These are phyloP conservation scores for Campopleginae sp. DNA, from an alignment of 2,888 invertebrate species.

Conservation along the genomic window DNA sequence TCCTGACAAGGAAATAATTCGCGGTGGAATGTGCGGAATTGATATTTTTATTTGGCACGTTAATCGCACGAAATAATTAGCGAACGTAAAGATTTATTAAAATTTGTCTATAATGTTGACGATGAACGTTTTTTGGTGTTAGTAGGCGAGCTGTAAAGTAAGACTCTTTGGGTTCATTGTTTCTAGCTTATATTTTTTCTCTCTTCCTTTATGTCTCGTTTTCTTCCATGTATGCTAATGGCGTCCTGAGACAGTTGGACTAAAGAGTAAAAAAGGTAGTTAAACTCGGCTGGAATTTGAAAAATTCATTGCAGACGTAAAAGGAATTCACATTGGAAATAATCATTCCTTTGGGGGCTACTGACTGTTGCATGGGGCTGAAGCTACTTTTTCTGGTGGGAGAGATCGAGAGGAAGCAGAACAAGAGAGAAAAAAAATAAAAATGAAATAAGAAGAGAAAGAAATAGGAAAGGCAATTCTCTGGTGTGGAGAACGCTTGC, in stretches of 20 bases:
- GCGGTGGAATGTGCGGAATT: background rate
- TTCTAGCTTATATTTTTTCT: slow-evolving; percentile 8
- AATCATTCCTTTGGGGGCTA: slow-evolving; percentile 22
- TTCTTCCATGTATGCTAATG: slow-evolving; percentile 33
- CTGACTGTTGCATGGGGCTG: background rate
- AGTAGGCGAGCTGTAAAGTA: background rate
- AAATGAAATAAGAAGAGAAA: slow-evolving; percentile 13
- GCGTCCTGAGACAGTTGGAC: slow-evolving; percentile 15
- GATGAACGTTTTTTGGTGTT: background rate
- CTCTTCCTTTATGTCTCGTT: slow-evolving; percentile 16
- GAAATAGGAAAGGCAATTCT: slow-evolving; percentile 5
- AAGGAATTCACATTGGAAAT: slow-evolving; percentile 38
- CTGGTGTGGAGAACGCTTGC: slow-evolving; percentile 27
- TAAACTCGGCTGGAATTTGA: slow-evolving; percentile 36
- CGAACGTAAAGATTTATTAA: background rate
- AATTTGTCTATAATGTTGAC: slow-evolving; percentile 2
- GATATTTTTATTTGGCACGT: background rate
- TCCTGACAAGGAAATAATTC: background rate
- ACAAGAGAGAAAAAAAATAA: slow-evolving; percentile 27
- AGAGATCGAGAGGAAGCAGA: background rate
- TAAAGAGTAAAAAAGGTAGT: slow-evolving; percentile 19
- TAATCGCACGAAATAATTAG: background rate
- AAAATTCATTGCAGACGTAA: slow-evolving; percentile 51
- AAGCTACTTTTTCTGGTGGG: slow-evolving; percentile 8
- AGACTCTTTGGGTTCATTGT: slow-evolving; percentile 2